A percentile compares a stretch with the other conserved stretches of the same genome.
Evolutionary conservation across 2,888 invertebrate genomes (phyloP).

Genomic region (Loripinus fragilis): DNA sequence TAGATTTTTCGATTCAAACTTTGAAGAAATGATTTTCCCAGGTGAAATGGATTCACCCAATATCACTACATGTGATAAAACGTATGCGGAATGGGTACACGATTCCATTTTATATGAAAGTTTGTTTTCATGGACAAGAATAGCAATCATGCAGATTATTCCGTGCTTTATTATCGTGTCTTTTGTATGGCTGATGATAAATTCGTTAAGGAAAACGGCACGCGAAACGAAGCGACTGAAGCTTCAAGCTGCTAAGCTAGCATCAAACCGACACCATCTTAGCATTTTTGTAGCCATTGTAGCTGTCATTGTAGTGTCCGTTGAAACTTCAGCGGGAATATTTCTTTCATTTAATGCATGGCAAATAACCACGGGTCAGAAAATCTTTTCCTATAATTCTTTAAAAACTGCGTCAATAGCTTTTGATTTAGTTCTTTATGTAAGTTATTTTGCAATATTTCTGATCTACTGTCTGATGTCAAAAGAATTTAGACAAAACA

Average conservation of each 20-base stretch:
- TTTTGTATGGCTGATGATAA: background rate
- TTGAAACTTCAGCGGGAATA: background rate
- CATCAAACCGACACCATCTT: background rate
- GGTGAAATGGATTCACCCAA: background rate
- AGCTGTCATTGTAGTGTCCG: background rate
- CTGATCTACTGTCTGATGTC: background rate
- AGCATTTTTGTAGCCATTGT: background rate
- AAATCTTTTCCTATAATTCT: background rate
- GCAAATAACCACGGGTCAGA: background rate
- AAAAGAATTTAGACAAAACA: background rate
- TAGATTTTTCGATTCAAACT: background rate
- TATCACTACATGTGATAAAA: background rate
- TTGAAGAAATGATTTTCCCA: background rate
- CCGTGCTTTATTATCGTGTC: background rate
- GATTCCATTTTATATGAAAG: background rate
- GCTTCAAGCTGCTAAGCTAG: too few species aligned
- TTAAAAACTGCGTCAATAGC: background rate
- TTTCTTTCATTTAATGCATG: background rate
- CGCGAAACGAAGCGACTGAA: background rate
- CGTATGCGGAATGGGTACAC: background rate
- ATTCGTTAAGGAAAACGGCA: background rate
- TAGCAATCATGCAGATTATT: background rate
- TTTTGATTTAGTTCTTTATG: background rate
- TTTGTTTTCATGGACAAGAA: background rate
- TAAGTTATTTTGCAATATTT: constrained; percentile 1